Evolutionary conservation across 2,113 vertebrate species (phyloP).

Genomic region (Platysteira castanea): DNA sequence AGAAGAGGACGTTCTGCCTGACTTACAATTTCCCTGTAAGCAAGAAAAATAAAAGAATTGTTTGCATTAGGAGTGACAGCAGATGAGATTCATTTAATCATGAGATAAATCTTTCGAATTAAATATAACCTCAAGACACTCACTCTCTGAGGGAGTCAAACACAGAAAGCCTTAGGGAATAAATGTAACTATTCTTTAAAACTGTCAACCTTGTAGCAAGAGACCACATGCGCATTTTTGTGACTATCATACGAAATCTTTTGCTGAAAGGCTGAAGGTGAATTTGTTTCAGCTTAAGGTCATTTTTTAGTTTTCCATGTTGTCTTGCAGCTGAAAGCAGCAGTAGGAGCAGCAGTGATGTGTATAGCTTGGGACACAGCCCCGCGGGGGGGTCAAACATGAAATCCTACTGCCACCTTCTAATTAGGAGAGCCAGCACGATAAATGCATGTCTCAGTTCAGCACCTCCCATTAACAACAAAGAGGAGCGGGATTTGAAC

Average conservation of each 20-base stretch:
- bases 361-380: not conserved
- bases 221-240: not conserved
- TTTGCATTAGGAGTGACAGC: not conserved
- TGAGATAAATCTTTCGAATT: not conserved
- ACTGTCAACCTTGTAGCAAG: not conserved
- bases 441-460: not conserved
- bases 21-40: not conserved
- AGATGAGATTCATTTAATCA: not conserved
- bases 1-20: not conserved
- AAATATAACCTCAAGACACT: not conserved
- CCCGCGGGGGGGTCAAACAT: not conserved
- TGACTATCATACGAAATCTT: fast-evolving
- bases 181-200: not conserved
- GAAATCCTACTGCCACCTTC: not conserved
- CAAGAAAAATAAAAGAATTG: not conserved
- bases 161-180: not conserved
- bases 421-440: not conserved
- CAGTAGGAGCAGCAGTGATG: not conserved
- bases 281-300: not conserved
- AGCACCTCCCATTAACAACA: not conserved
- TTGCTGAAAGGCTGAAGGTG: not conserved
- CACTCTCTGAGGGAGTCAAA: not conserved
- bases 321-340: not conserved
- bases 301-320: not conserved
- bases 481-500: not conserved